Base-by-base conservation (phyloP, 2,797 vertebrate genomes). In the Nasua narica region DNA sequence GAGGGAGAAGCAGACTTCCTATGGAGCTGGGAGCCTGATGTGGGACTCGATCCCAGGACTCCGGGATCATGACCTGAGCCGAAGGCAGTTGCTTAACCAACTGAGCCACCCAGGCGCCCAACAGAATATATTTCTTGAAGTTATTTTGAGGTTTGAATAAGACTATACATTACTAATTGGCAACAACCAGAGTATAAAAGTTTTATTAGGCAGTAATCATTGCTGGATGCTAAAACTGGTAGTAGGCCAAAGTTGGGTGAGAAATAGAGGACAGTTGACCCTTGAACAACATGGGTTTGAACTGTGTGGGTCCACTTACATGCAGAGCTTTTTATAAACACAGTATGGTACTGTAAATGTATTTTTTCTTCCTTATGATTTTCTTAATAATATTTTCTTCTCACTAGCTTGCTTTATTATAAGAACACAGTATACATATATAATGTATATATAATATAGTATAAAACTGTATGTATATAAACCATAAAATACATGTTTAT, bases 131-230 rank as follows among this genome's bases (percentile, higher is more conserved):
- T 48, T 90, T 72, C 62, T 85, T 81, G 46, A 90, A 37, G 43
- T 70, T 65, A 86, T 70, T 95, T 88, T 91, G 56, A 91, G 54
- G 15, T 90, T 77, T 79, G 69, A 89, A 54, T 87, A 91, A 86
- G 25, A 85, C 60, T 90, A 43, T 77, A 72, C 46, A 46, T 95
- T 54, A 87, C 48, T 65, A 91, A 74, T 19, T 82, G 72, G n/a
- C 72, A 93, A 84, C 50, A 21, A 87, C 46, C n/a, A 90, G 15
- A 67, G 25, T 65, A 56, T 48, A 82, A 54, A 40, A 79, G 27
- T 93, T 84, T 93, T 84, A 83, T 93, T 84, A 83, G 65, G 37
- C 19, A 43, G 19, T 74, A 76, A 89, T 76, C 43, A 86, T 40
- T 1, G 0, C 56, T 72, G 8, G 18, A 86, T 79, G 40, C 43